A percentile compares a stretch with the other conserved stretches of the same genome.
phyloP scores from a whole-genome alignment of 2,888 invertebrate genomes.

The Lasioglossum zephyrum region DNA sequence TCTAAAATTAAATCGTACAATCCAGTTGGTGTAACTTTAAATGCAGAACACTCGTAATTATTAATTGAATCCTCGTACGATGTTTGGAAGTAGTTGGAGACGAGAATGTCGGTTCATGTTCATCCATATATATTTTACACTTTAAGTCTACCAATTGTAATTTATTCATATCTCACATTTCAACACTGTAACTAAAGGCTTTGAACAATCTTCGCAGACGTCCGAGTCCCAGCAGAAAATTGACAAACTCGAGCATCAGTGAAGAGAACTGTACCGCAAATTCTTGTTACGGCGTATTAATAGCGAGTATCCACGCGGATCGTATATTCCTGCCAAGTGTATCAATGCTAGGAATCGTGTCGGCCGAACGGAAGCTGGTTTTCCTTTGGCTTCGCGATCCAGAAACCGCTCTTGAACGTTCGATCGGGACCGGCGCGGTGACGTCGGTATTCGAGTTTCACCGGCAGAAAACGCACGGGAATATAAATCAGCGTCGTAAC shows the following conservation, averaged over 20 bases:
- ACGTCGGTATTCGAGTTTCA: slow-evolving; percentile 34
- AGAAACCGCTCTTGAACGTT: slow-evolving; percentile 47
- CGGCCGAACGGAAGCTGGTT: slow-evolving; percentile 24
- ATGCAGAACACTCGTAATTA: background rate
- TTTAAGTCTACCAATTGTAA: background rate
- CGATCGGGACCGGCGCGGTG: slow-evolving; percentile 23
- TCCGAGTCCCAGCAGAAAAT: background rate
- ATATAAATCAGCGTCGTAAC: slow-evolving; percentile 75
- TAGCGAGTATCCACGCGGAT: slow-evolving; percentile 7
- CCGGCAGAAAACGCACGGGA: slow-evolving; percentile 59
- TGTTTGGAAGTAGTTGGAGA: background rate
- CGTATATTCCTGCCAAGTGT: slow-evolving; percentile 42
- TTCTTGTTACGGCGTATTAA: slow-evolving; percentile 21
- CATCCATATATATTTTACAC: background rate
- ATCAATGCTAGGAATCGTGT: slow-evolving; percentile 35
- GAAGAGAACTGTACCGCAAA: background rate
- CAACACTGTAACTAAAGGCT: rapidly evolving
- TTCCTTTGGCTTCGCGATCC: slow-evolving; percentile 21
- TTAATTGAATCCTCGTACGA: background rate
- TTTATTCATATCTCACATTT: background rate
- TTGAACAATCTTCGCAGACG: background rate
- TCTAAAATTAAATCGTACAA: background rate
- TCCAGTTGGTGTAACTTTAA: background rate
- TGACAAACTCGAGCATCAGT: background rate
- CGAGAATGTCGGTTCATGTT: background rate